A percentile compares a stretch with the other conserved stretches of the same genome.
Evolutionary conservation across 2,888 invertebrate genomes (phyloP).

Genomic region (Drosophila birchii): DNA sequence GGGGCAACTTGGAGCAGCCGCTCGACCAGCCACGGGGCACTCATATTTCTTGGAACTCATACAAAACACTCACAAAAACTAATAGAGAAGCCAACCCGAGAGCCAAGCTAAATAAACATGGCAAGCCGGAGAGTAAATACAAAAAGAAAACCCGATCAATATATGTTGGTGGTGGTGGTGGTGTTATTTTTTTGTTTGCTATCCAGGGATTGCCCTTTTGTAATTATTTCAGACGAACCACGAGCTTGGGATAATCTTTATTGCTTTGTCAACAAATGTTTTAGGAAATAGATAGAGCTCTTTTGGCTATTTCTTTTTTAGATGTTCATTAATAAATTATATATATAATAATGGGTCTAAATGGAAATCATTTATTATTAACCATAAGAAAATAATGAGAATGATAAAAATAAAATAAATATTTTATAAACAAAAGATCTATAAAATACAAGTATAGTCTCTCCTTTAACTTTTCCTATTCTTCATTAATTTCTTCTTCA

Average conservation of each 20-base stretch:
- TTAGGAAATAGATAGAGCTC: not conserved
- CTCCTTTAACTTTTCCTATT: not conserved
- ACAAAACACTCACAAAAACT: slow-evolving; percentile 68
- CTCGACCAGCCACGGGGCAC: slow-evolving; percentile 55
- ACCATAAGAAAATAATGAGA: too few species aligned
- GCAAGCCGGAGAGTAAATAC: slow-evolving; percentile 36
- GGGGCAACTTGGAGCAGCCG: slow-evolving; percentile 31
- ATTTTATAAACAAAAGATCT: too few species aligned
- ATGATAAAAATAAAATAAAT: too few species aligned
- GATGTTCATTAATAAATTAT: too few species aligned
- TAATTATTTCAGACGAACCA: slow-evolving; percentile 16
- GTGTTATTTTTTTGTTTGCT: not conserved
- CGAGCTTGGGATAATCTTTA: slow-evolving; percentile 5
- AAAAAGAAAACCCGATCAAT: slow-evolving; percentile 37
- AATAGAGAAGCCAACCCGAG: slow-evolving; percentile 60
- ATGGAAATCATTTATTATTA: too few species aligned
- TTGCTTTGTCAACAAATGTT: slow-evolving; percentile 1
- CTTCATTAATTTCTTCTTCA: not conserved
- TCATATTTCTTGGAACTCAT: slow-evolving; percentile 72
- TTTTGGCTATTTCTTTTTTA: not conserved
- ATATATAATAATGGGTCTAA: too few species aligned
- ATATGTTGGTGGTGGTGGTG: not conserved
- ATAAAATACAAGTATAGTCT: not conserved
- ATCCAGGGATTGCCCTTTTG: slow-evolving; percentile 9
- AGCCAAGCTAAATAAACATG: slow-evolving; percentile 58